A percentile compares a stretch with the other conserved stretches of the same genome.
These are phyloP conservation scores for Drosophila glabriapex DNA, from an alignment of 2,888 invertebrate genomes.

Conservation along the genomic window DNA sequence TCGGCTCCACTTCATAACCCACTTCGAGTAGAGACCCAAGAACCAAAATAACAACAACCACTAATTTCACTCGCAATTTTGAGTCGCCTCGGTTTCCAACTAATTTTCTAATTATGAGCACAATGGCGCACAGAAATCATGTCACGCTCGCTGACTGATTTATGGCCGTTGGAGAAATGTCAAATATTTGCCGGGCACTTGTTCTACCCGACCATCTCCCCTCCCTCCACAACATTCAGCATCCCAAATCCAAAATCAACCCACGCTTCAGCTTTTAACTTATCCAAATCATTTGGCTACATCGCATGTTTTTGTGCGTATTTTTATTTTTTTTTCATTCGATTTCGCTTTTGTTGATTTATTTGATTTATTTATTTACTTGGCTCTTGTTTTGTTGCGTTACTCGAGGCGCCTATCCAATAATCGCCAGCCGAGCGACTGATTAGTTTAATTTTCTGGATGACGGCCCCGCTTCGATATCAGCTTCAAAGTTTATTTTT, in stretches of 20 bases:
- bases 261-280: constrained; percentile 64
- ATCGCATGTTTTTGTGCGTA: constrained; percentile 39
- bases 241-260: constrained; percentile 17
- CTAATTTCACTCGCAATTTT: constrained; percentile 31
- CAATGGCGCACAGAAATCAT: constrained; percentile 82
- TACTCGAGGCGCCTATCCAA: constrained; percentile 44
- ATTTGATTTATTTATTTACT: constrained; percentile 80
- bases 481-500: constrained; percentile 37
- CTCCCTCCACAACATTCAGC: neutral
- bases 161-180: constrained; percentile 85
- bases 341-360: constrained; percentile 57
- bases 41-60: constrained; percentile 1
- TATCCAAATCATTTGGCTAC: constrained; percentile 68
- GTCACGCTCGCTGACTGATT: constrained; percentile 85
- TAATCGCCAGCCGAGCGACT: constrained; percentile 75
- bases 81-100: constrained; percentile 51
- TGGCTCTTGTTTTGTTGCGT: constrained; percentile 40
- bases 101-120: constrained; percentile 85
- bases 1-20: constrained; percentile 29
- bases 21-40: constrained; percentile 19
- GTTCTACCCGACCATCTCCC: neutral
- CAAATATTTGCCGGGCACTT: constrained; percentile 76
- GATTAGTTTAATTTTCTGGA: constrained; percentile 76
- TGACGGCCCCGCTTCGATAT: constrained; percentile 37
- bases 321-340: constrained; percentile 15